Percentiles rank a stretch among this genome's conserved stretches.
phyloP scores from a whole-genome alignment of 2,113 vertebrate genomes.

The Crotalus helleri region DNA sequence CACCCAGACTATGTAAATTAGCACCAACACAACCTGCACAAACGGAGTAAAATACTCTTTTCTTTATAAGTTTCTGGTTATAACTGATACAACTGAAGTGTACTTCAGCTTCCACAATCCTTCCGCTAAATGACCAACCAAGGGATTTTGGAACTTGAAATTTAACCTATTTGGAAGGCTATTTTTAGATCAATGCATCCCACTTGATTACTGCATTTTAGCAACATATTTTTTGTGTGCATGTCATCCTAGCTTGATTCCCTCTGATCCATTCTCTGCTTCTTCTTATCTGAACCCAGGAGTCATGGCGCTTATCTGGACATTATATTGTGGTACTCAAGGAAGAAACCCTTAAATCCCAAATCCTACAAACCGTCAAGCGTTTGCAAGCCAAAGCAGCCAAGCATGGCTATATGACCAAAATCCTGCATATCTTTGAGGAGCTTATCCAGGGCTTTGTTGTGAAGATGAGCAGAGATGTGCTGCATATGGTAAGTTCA shows the following conservation, averaged over 20 bases:
- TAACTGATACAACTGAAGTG: background rate
- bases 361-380: conserved; percentile 63
- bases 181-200: background rate
- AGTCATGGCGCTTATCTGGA: conserved; percentile 78
- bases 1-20: background rate
- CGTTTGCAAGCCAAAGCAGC: conserved; percentile 72
- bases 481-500: conserved; percentile 74
- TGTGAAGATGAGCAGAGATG: conserved; percentile 71
- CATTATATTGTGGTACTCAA: conserved; percentile 80
- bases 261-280: background rate
- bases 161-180: background rate
- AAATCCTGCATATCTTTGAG: conserved; percentile 76
- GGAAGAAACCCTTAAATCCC: conserved; percentile 57
- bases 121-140: background rate
- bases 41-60: background rate
- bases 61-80: background rate
- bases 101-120: background rate
- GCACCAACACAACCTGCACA: background rate
- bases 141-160: background rate
- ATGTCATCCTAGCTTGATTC: background rate
- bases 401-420: conserved; percentile 66
- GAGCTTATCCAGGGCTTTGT: conserved; percentile 74
- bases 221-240: background rate
- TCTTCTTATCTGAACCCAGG: conserved; percentile 58
- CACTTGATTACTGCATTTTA: background rate